Evolutionary conservation across 2,113 vertebrate genomes (phyloP).

Genomic region (Podilymbus podiceps): DNA sequence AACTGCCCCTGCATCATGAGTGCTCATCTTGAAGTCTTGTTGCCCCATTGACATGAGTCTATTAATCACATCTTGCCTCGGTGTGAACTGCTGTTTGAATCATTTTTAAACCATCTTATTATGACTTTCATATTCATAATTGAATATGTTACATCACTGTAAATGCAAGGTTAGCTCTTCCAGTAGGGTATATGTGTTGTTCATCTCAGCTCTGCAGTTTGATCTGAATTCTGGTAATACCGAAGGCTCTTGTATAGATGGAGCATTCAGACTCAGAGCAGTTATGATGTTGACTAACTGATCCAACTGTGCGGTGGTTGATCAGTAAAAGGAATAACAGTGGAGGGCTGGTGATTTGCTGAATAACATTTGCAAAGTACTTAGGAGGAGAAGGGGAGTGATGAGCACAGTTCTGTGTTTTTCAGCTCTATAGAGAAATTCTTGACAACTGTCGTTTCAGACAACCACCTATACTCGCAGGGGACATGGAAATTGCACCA

Average conservation of each 20-base stretch:
- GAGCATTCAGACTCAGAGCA: neutral
- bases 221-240: neutral
- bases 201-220: neutral
- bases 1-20: neutral
- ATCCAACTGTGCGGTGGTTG: neutral
- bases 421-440: neutral
- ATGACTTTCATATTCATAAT: neutral
- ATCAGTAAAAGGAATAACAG: neutral
- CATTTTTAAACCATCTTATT: neutral
- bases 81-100: neutral
- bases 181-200: neutral
- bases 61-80: neutral
- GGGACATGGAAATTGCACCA: constrained; percentile 90
- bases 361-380: neutral
- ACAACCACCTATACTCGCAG: constrained; percentile 93
- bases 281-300: neutral
- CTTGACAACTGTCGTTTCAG: constrained; percentile 64
- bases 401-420: neutral
- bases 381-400: neutral
- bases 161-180: neutral
- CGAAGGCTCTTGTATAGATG: neutral
- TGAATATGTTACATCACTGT: neutral
- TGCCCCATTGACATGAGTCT: neutral
- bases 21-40: neutral
- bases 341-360: neutral